Evolutionary conservation across 1,140 invertebrate genomes (phyloP).

Genomic region (Drosophila watanabei): DNA sequence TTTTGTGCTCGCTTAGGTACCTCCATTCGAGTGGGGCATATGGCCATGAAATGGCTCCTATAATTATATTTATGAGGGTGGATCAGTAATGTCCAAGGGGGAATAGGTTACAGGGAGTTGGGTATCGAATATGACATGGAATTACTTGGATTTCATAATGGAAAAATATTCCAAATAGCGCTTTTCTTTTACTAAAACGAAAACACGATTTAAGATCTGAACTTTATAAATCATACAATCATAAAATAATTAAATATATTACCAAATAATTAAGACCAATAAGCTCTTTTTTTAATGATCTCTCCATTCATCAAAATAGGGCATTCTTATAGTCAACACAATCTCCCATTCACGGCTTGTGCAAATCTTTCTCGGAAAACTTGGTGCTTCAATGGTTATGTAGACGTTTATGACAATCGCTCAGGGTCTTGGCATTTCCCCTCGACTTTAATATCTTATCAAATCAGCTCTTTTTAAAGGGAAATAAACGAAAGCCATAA

Average conservation of each 20-base stretch:
- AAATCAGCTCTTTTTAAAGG: constrained; percentile 13
- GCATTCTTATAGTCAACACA: constrained; percentile 40
- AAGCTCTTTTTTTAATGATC: background rate
- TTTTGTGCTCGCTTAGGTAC: constrained; percentile 12
- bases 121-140: too few species aligned
- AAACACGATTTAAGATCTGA: background rate
- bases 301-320: constrained; percentile 22
- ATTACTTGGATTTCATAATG: background rate
- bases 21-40: constrained; percentile 17
- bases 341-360: constrained; percentile 37
- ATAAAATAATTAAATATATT: background rate
- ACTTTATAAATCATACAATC: background rate
- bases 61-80: constrained; percentile 16
- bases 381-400: constrained; percentile 34
- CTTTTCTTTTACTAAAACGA: too few species aligned
- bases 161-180: background rate
- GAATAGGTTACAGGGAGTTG: background rate
- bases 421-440: constrained; percentile 28
- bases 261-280: background rate
- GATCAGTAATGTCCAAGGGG: constrained; percentile 14
- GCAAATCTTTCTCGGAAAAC: constrained; percentile 35
- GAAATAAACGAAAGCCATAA: constrained; percentile 26
- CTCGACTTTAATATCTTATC: constrained; percentile 44
- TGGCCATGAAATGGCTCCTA: constrained; percentile 8
- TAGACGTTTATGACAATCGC: constrained; percentile 30